Percentiles rank a stretch among this genome's conserved stretches.
Conservation (phyloP, 2,113 vertebrate genomes). For the Rhegmatorhina hoffmannsi region DNA sequence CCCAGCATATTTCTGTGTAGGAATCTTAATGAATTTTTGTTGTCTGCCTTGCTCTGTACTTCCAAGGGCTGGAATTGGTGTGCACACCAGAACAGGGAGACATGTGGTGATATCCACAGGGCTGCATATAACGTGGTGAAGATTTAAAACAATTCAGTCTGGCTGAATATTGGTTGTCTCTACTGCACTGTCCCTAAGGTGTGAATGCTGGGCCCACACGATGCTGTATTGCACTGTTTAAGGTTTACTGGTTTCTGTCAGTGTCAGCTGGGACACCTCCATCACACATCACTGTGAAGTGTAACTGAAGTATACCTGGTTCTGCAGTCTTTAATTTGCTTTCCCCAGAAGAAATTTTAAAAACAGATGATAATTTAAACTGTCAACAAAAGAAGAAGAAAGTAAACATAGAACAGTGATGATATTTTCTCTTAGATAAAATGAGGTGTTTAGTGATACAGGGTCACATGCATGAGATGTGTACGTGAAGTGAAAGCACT, state of each 20-base stretch:
- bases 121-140: not conserved
- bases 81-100: not conserved
- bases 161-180: not conserved
- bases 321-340: not conserved
- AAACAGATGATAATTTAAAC: not conserved
- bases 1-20: not conserved
- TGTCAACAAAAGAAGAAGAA: not conserved
- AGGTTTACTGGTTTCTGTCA: not conserved
- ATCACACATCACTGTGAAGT: not conserved
- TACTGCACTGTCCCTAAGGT: not conserved
- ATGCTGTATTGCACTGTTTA: not conserved
- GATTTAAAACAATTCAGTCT: not conserved
- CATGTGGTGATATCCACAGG: not conserved
- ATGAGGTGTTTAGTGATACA: not conserved
- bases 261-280: not conserved
- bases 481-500: not conserved
- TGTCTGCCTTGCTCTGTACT: not conserved
- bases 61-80: not conserved
- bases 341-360: not conserved
- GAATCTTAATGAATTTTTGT: not conserved
- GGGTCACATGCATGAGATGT: not conserved
- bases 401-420: not conserved
- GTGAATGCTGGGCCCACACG: not conserved
- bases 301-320: not conserved
- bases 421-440: not conserved